phyloP scores from a whole-genome alignment of 2,113 vertebrate species.

The Crotalus tigris region DNA sequence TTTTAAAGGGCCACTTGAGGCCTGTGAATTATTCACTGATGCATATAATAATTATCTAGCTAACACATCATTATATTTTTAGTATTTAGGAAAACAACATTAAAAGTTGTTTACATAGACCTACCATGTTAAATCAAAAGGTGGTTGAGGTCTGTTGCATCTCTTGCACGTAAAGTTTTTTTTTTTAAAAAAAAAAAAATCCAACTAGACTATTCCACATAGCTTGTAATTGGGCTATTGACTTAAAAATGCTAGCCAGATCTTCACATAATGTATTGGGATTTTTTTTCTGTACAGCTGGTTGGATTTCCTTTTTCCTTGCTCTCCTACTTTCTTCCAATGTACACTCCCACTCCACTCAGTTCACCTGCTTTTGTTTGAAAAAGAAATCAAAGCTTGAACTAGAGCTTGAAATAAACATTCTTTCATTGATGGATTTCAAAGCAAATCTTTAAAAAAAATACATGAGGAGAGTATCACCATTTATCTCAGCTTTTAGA shows the following conservation, averaged over 20 bases:
- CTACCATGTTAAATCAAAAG: background rate
- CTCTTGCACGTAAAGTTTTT: background rate
- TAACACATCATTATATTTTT: background rate
- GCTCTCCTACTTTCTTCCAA: background rate
- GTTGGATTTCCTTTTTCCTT: background rate
- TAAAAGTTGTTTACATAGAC: background rate
- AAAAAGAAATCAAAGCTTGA: slow-evolving; percentile 10
- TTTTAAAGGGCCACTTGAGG: background rate
- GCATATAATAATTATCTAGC: background rate
- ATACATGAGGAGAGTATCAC: background rate
- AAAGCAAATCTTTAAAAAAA: background rate
- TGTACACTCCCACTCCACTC: slow-evolving; percentile 35
- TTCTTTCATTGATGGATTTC: background rate
- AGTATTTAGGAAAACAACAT: background rate
- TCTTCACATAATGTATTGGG: slow-evolving; percentile 44
- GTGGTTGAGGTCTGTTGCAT: background rate
- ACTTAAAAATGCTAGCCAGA: slow-evolving; percentile 32
- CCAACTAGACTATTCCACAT: slow-evolving; percentile 14
- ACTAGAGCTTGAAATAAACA: background rate
- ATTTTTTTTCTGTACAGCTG: slow-evolving; percentile 54
- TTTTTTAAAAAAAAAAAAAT: background rate
- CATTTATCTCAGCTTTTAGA: background rate
- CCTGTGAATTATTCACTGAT: background rate
- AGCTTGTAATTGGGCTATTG: slow-evolving; percentile 29
- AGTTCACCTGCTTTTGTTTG: slow-evolving; percentile 9